Conservation (phyloP, 2,888 invertebrate species). For the Ceriagrion tenellum region DNA sequence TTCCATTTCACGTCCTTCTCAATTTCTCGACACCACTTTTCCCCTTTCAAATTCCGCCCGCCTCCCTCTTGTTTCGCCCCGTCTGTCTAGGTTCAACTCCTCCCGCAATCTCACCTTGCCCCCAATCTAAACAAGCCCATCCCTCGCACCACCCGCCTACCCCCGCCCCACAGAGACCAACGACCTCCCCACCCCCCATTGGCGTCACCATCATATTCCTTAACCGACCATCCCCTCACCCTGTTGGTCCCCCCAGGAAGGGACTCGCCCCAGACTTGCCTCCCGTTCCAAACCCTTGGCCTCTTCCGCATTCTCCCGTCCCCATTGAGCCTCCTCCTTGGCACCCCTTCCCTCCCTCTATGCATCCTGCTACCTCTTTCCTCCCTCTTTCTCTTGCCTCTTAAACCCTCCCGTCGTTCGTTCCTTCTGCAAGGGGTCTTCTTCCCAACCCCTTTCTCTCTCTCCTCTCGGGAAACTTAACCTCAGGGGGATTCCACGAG, state of each 20-base stretch:
- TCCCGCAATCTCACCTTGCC: background rate
- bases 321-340: background rate
- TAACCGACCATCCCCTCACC: background rate
- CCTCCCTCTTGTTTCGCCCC: background rate
- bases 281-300: background rate
- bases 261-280: background rate
- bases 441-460: background rate
- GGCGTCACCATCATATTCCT: background rate
- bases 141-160: background rate
- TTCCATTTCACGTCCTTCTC: background rate
- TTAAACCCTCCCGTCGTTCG: background rate
- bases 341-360: background rate
- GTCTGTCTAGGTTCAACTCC: conserved; percentile 17
- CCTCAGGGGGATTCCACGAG: conserved; percentile 44
- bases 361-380: background rate
- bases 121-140: background rate
- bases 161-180: background rate
- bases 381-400: background rate
- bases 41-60: background rate
- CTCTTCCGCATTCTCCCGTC: background rate
- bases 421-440: background rate
- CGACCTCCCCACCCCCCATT: too few species aligned
- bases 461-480: background rate
- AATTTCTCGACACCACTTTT: background rate
- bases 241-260: background rate